Conservation (phyloP, 2,113 vertebrate genomes). For the Equus przewalskii region DNA sequence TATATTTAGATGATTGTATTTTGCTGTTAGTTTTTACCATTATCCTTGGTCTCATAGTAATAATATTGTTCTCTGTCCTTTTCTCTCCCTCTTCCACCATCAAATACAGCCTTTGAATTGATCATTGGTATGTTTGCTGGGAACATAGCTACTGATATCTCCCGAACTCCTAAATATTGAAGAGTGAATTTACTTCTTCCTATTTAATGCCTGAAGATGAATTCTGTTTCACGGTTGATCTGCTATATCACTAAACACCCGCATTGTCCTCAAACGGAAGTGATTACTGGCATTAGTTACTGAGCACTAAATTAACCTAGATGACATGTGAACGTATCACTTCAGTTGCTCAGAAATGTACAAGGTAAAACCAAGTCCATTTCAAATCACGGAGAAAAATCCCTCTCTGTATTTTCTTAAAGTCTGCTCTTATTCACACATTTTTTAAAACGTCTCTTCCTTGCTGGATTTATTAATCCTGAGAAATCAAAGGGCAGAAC, state of each 20-base stretch:
- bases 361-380: slow-evolving; percentile 43
- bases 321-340: background rate
- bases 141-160: background rate
- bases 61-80: background rate
- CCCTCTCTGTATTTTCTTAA: background rate
- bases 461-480: slow-evolving; percentile 47
- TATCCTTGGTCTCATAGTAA: background rate
- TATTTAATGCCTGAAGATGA: background rate
- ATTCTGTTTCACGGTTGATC: slow-evolving; percentile 22
- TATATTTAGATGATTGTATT: background rate
- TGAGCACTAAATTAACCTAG: slow-evolving; percentile 6
- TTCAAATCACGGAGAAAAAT: slow-evolving; percentile 61
- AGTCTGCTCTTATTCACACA: slow-evolving; percentile 36
- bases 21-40: slow-evolving; percentile 12
- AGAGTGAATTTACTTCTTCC: background rate
- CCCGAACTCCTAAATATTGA: background rate
- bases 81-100: background rate
- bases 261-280: background rate
- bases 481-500: slow-evolving; percentile 65
- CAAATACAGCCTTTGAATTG: background rate
- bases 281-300: background rate
- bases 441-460: slow-evolving; percentile 30
- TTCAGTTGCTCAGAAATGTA: slow-evolving; percentile 9
- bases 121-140: background rate
- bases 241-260: background rate